Percentiles rank a stretch among this genome's conserved stretches.
phyloP scores from a whole-genome alignment of 2,113 vertebrate genomes.

The Pluvialis apricaria region DNA sequence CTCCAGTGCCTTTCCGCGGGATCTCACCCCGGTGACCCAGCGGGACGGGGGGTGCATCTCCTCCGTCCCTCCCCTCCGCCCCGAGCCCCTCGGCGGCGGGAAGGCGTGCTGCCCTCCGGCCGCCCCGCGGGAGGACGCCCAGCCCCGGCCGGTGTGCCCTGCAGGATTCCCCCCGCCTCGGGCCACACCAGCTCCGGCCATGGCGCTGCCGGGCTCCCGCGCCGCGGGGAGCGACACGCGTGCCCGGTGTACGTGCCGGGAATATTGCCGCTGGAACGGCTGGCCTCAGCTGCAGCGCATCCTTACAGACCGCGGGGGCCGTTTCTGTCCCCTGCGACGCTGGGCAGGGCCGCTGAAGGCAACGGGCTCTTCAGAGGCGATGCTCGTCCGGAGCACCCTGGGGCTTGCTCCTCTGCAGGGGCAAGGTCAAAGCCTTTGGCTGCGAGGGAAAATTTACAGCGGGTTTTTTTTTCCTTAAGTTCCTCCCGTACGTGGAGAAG shows the following conservation, averaged over 20 bases:
- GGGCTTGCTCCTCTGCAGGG: neutral
- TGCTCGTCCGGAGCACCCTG: neutral
- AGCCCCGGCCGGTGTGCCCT: neutral
- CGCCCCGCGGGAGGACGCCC: neutral
- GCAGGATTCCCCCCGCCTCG: neutral
- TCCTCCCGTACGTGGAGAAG: fast-evolving
- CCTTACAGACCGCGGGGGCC: neutral
- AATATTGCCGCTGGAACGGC: neutral
- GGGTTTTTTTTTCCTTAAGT: neutral
- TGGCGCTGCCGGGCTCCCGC: fast-evolving
- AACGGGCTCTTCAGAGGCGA: neutral
- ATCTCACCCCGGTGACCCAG: neutral
- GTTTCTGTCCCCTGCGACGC: neutral
- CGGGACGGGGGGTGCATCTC: neutral
- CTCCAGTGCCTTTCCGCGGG: neutral
- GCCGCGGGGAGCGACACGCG: fast-evolving
- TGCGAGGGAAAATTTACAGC: neutral
- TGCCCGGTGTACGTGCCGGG: neutral
- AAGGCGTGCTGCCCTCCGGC: neutral
- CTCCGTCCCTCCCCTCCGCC: neutral
- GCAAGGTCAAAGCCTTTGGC: neutral
- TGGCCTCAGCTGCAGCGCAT: neutral
- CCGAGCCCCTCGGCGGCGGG: neutral
- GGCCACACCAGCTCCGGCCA: neutral
- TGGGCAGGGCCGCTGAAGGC: neutral